Base-by-base conservation (phyloP, 92 coral and sea anemone genomes). In the Zoanthus sociatus region DNA sequence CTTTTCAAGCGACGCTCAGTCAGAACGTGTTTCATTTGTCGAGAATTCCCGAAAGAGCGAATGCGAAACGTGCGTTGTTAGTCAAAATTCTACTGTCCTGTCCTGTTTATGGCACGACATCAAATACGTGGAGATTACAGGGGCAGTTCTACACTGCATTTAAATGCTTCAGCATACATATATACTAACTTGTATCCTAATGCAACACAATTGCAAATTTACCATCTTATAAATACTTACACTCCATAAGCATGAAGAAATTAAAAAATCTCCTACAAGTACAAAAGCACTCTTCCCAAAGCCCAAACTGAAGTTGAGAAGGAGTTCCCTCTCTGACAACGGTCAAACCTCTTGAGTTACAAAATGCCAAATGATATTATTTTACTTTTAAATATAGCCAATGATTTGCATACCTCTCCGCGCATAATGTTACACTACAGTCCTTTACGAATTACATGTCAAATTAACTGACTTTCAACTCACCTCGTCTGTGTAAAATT, bases 331-430 rank as follows among this genome's bases (percentile, higher is more conserved):
- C 42, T 79, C 85, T 81, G 85, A 66, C 85, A 81, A 61, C 75
- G 75, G 85, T 81, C 63, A 64, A 46, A 71, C 85, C 61, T 81
- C 85, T 81, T 81, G 85, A 81, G 74, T 81, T 81, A 81, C 85
- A 81, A 81, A 37, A 81, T 31, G 85, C 85, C 85, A 81, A 79
- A 81, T 46, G 85, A 81, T 66, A 81, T 81, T 81, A 81, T 78
- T 78, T 78, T 78, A 78, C 84, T 61, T 78, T 78, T 71, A 78
- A 78, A 78, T 81, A 67, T 81, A 81, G 85, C 85, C 75, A 81
- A 81, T 81, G 75, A 81, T 81, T 81, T 81, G 85, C 85, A 81
- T 81, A 81, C 85, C 58, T 81, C 44, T 30, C 56, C 61, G 42
- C 75, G 75, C 75, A 47, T 81, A 81, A 81, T 81, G 85, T 81